Conservation (phyloP, 2,888 invertebrate genomes). For the Campoletis raptor region DNA sequence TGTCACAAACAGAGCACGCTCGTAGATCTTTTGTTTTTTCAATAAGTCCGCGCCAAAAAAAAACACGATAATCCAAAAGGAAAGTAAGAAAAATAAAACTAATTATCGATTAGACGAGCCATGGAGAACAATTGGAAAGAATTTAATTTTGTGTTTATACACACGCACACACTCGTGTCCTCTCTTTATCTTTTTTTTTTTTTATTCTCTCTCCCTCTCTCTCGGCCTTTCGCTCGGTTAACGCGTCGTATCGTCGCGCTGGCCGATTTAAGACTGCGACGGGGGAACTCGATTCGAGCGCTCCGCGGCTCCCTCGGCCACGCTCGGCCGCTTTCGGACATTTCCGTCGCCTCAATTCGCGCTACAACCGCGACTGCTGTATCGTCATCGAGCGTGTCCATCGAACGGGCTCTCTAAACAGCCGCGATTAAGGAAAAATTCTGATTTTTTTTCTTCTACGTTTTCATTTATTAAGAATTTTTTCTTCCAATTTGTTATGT, state of each 20-base stretch:
- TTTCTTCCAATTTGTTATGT: background rate
- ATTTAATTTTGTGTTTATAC: background rate
- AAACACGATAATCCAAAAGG: background rate
- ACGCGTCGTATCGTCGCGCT: conserved; percentile 80
- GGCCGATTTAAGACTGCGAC: conserved; percentile 83
- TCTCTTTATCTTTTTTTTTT: background rate
- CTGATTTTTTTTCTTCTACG: background rate
- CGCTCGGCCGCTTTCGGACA: conserved; percentile 70
- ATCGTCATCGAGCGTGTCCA: conserved; percentile 16
- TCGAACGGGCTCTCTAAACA: background rate
- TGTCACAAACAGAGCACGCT: conserved; percentile 8
- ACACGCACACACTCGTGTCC: conserved; percentile 8
- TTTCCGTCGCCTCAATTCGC: conserved; percentile 56
- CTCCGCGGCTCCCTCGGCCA: conserved; percentile 76
- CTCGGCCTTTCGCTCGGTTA: conserved; percentile 19
- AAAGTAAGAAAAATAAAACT: background rate
- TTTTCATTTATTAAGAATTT: background rate
- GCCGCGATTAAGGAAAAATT: background rate
- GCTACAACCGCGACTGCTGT: background rate
- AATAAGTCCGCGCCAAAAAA: background rate
- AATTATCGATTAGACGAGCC: conserved; percentile 66
- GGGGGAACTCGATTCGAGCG: conserved; percentile 77
- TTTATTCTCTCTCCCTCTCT: no score
- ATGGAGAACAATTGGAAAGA: conserved; percentile 48
- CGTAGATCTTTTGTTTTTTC: background rate